phyloP scores from a whole-genome alignment of 2,113 vertebrate species.

The Lophochroa leadbeateri region DNA sequence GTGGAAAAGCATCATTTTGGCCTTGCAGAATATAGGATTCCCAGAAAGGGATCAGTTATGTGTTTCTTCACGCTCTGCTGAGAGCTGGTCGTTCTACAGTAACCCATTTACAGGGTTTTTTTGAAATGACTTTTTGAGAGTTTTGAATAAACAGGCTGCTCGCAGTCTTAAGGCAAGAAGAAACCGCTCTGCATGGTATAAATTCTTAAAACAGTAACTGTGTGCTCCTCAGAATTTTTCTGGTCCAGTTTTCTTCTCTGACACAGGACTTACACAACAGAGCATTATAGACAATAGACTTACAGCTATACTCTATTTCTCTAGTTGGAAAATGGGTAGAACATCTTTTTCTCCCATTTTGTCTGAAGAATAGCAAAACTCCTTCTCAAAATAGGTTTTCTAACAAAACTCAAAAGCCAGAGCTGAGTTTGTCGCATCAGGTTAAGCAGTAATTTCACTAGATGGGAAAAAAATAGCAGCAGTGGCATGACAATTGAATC shows the following conservation, averaged over 20 bases:
- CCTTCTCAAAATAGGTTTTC: neutral
- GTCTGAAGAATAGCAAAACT: neutral
- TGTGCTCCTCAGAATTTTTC: neutral
- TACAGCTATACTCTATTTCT: neutral
- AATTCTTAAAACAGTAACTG: neutral
- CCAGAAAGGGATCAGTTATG: neutral
- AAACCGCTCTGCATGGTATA: neutral
- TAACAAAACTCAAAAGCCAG: neutral
- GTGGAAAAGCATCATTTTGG: neutral
- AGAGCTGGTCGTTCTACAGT: neutral
- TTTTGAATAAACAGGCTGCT: neutral
- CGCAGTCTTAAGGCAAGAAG: neutral
- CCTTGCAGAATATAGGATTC: neutral
- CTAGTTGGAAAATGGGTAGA: neutral
- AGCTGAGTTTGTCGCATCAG: neutral
- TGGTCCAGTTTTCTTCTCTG: neutral
- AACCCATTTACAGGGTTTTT: neutral
- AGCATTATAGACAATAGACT: neutral
- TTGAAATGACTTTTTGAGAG: neutral
- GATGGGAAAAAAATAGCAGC: neutral
- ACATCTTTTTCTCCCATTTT: neutral
- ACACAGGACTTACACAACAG: neutral
- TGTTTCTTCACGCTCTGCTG: neutral
- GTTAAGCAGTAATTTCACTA: neutral
- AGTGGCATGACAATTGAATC: neutral